Percentiles rank a stretch among this genome's conserved stretches.
Evolutionary conservation across 2,113 vertebrate genomes (phyloP).

Genomic region (Leptobrachium leishanense): DNA sequence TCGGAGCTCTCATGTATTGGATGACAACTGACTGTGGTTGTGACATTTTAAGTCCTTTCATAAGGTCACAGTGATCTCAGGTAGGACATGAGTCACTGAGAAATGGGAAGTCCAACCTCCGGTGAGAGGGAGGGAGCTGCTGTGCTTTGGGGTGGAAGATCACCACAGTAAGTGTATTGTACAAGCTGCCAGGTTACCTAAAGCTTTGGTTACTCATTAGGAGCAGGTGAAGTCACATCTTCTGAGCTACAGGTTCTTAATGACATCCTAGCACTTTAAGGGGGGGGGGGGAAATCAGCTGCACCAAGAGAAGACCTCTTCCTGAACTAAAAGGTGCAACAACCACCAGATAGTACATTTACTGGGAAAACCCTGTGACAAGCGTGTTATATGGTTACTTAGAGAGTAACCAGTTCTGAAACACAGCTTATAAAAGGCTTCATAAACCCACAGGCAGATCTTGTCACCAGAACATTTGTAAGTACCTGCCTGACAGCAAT

Average conservation of each 20-base stretch:
- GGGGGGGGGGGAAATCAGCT: too few relatives aligned
- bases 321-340: too few relatives aligned
- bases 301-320: too few relatives aligned
- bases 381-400: not conserved
- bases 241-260: too few relatives aligned
- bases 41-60: slow-evolving; percentile 10
- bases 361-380: not conserved
- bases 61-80: slow-evolving; percentile 41
- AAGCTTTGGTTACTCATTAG: not conserved
- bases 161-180: not conserved
- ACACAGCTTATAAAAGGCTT: too few relatives aligned
- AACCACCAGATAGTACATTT: too few relatives aligned
- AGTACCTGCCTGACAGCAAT: too few relatives aligned
- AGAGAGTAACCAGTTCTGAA: too few relatives aligned
- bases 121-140: slow-evolving; percentile 7
- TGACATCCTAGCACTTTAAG: too few relatives aligned
- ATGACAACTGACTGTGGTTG: slow-evolving; percentile 9
- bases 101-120: slow-evolving; percentile 16
- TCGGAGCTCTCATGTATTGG: not conserved
- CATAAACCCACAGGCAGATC: too few relatives aligned
- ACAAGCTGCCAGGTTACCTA: not conserved
- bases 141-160: not conserved
- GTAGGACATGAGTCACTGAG: slow-evolving; percentile 18
- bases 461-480: too few relatives aligned
- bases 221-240: too few relatives aligned